These are phyloP conservation scores for Hyperopisus bebe DNA, from an alignment of 2,113 vertebrate species.

Conservation along the genomic window DNA sequence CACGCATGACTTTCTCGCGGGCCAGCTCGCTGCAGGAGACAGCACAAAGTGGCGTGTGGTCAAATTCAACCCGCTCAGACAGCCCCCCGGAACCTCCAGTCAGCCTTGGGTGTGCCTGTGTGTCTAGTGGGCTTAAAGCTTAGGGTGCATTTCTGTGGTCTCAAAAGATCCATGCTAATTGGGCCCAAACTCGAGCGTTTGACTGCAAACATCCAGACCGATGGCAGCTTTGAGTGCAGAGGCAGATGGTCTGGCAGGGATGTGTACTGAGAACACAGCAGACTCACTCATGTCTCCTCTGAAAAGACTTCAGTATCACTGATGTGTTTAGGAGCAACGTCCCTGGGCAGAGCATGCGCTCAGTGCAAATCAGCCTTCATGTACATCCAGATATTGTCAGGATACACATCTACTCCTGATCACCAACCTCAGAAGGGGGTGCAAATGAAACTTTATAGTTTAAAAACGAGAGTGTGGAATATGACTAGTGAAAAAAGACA, in stretches of 20 bases:
- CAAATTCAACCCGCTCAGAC: neutral
- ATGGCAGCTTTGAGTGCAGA: neutral
- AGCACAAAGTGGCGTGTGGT: neutral
- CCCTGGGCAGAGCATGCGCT: neutral
- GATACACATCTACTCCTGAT: neutral
- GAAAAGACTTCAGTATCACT: neutral
- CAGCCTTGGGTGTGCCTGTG: neutral
- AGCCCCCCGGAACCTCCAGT: neutral
- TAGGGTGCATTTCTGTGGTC: neutral
- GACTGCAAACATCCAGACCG: neutral
- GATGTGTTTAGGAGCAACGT: neutral
- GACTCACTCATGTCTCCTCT: neutral
- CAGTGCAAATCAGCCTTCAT: neutral
- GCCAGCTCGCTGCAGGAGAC: slow-evolving; percentile 71
- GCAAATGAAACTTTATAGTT: neutral
- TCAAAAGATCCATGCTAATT: neutral
- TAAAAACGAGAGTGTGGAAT: neutral
- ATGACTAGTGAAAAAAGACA: neutral
- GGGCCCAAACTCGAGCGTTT: neutral
- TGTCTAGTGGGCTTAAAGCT: neutral
- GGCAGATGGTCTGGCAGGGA: neutral
- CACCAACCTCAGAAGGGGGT: neutral
- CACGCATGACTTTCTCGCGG: slow-evolving; percentile 95
- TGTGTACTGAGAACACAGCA: neutral
- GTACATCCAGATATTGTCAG: neutral